Base-by-base conservation (phyloP, 1,140 invertebrate genomes). In the Acromyrmex heyeri region DNA sequence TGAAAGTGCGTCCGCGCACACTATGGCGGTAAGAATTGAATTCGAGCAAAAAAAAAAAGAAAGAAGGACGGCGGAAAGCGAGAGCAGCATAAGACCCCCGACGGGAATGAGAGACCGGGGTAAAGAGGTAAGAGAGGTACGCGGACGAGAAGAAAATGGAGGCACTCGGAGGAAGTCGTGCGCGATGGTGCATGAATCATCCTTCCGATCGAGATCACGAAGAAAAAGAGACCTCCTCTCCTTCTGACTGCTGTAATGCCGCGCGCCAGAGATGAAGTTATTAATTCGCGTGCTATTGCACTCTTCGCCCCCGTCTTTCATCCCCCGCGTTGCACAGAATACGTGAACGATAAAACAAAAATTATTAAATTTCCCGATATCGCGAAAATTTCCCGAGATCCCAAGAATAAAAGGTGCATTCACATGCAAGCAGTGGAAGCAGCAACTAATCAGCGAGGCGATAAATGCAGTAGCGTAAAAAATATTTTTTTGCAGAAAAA, bases 1-100 rank as follows among this genome's bases (percentile, higher is more conserved):
- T 93, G 92, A 91, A 91, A 92, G 90, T 92, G 88, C 90, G 91
- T 93, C 86, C 87, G 86, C 38, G 38, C 38, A 44, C 75, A 2
- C 62, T 88, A 86, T 87, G 89, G 67, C 88, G 88, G 90, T 90
- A 92, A 92, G 92, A 92, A 93, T 92, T 91, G 91, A 93, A 93
- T 92, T 89, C n/a, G 87, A 27, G 62, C 24, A 64, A 65, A 76
- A 77, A 87, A 61, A 64, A 24, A 34, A n/a, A 34, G 30, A 34
- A 34, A 34, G 30, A 34, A 65, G 34, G 30, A 67, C 34, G 82
- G 18, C 24, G 38, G 57, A 72, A 50, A 75, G 81, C 67, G 61
- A 86, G 83, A 55, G 30, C 86, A 62, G 30, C 72, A 44, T 81
- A 73, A 64, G 48, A 73, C 3, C 48, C 18, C 18, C 5, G 64